Evolutionary conservation across 2,797 vertebrate species (phyloP).

Genomic region (Neostethus bicornis): DNA sequence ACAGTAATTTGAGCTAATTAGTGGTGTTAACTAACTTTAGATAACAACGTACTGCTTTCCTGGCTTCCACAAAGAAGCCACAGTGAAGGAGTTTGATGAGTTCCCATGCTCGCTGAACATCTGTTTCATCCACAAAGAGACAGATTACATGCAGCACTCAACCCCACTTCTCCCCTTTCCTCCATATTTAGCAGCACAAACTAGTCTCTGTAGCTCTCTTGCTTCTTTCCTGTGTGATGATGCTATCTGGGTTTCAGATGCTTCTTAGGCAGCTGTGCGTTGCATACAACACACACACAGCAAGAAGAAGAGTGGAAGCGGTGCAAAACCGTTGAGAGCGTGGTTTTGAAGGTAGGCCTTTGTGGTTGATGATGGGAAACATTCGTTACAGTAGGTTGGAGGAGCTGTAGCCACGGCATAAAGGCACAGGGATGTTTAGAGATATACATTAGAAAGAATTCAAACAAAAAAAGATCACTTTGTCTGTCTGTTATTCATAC

Average conservation of each 20-base stretch:
- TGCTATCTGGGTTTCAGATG: slow-evolving; percentile 79
- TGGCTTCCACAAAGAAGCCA: slow-evolving; percentile 55
- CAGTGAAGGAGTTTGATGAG: slow-evolving; percentile 49
- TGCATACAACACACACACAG: slow-evolving; percentile 51
- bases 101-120: slow-evolving; percentile 65
- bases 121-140: slow-evolving; percentile 66
- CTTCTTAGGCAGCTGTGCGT: slow-evolving; percentile 75
- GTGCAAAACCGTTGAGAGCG: slow-evolving; percentile 90
- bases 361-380: slow-evolving; percentile 92
- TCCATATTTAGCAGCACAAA: slow-evolving; percentile 57
- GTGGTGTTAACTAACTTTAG: slow-evolving; percentile 40
- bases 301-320: slow-evolving; percentile 88
- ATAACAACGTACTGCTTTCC: slow-evolving; percentile 23
- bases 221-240: slow-evolving; percentile 79
- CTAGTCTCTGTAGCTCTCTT: slow-evolving; percentile 41
- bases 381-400: slow-evolving; percentile 82
- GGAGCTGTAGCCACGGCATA: slow-evolving; percentile 28
- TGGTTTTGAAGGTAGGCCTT: slow-evolving; percentile 89
- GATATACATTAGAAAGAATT: slow-evolving; percentile 14
- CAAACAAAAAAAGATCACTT: slow-evolving; percentile 9
- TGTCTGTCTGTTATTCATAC: neutral
- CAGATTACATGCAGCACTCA: slow-evolving; percentile 54
- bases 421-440: slow-evolving; percentile 23
- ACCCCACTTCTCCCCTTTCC: slow-evolving; percentile 53
- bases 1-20: slow-evolving; percentile 50